phyloP scores from a whole-genome alignment of 2,888 invertebrate genomes.

The Dilophus febrilis region DNA sequence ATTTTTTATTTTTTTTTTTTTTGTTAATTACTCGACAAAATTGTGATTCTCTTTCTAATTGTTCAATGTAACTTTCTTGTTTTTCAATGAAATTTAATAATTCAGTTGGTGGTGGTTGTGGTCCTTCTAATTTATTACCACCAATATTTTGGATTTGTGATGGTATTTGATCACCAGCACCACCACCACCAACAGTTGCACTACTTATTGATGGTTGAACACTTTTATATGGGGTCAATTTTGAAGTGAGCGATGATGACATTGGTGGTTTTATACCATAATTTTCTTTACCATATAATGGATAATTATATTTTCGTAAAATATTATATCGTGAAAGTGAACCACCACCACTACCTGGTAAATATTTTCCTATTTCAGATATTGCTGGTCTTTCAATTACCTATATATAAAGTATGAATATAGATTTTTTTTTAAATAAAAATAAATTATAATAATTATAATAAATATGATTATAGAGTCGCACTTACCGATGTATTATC shows the following conservation, averaged over 20 bases:
- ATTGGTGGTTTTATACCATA: not conserved
- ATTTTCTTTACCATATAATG: slow-evolving; percentile 1
- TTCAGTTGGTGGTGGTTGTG: slow-evolving; percentile 44
- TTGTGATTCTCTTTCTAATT: slow-evolving; percentile 67
- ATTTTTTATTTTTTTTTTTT: too few species aligned
- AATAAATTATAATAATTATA: too few species aligned
- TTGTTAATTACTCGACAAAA: slow-evolving; percentile 57
- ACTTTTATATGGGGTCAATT: too few species aligned
- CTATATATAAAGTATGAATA: too few species aligned
- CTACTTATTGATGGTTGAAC: not conserved
- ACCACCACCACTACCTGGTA: slow-evolving; percentile 25
- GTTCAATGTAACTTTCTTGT: slow-evolving; percentile 76
- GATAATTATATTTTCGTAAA: slow-evolving; percentile 1
- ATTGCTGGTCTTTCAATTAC: slow-evolving; percentile 26
- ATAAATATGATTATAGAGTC: too few species aligned
- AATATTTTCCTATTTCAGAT: slow-evolving; percentile 29
- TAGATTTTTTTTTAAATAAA: too few species aligned
- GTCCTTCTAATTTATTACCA: too few species aligned
- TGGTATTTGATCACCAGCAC: slow-evolving; percentile 5
- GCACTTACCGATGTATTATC: slow-evolving; percentile 31
- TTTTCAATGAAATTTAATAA: slow-evolving; percentile 65
- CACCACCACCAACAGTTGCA: not conserved
- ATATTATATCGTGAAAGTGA: slow-evolving; percentile 3
- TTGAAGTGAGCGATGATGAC: too few species aligned
- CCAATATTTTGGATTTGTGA: slow-evolving; percentile 15